Percentiles rank a stretch among this genome's conserved stretches.
These are phyloP conservation scores for Actenoides lindsayi DNA, from an alignment of 2,113 vertebrate species.

Conservation along the genomic window DNA sequence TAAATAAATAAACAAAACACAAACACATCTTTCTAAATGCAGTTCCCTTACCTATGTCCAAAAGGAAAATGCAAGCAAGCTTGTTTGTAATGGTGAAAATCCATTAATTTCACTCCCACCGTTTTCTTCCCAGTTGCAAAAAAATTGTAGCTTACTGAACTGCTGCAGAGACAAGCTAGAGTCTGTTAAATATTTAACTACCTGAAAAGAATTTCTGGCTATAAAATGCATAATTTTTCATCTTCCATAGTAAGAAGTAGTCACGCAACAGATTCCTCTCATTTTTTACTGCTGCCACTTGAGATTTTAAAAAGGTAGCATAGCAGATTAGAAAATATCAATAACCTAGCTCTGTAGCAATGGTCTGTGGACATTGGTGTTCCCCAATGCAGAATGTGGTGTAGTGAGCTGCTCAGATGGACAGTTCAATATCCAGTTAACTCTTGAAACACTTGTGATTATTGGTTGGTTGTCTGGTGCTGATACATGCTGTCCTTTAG, in stretches of 20 bases:
- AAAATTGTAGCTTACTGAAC: not conserved
- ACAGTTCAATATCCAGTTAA: not conserved
- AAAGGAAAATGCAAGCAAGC: not conserved
- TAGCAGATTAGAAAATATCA: not conserved
- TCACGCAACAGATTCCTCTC: not conserved
- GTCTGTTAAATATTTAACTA: not conserved
- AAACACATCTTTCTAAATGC: not conserved
- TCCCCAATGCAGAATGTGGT: fast-evolving
- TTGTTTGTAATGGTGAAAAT: not conserved
- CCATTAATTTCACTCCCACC: not conserved
- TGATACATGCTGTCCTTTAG: not conserved
- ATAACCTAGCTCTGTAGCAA: not conserved
- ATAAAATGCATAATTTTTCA: not conserved
- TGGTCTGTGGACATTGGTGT: not conserved
- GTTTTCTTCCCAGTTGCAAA: not conserved
- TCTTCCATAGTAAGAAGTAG: not conserved
- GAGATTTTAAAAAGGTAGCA: not conserved
- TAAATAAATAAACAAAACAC: too few relatives aligned
- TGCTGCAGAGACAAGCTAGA: not conserved
- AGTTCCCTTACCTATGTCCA: not conserved
- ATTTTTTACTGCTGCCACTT: not conserved
- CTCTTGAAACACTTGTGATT: not conserved
- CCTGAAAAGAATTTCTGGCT: not conserved
- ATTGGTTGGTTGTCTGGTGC: not conserved
- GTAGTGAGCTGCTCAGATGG: not conserved